A percentile compares a stretch with the other conserved stretches of the same genome.
Evolutionary conservation across 2,797 vertebrate species (phyloP).

Genomic region (Anniella stebbinsi): DNA sequence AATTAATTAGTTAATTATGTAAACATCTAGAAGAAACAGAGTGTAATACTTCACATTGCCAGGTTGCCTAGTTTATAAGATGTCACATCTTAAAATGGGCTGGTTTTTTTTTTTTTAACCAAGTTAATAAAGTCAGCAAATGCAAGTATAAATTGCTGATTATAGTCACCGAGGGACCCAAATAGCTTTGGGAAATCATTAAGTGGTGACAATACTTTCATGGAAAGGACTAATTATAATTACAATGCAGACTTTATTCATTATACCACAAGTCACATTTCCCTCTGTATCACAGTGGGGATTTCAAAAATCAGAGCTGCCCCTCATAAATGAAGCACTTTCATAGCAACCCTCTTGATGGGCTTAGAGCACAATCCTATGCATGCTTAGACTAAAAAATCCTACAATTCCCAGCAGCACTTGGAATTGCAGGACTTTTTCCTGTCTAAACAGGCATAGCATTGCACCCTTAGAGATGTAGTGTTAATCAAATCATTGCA

Average conservation of each 20-base stretch:
- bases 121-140: constrained; percentile 25
- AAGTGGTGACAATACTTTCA: constrained; percentile 30
- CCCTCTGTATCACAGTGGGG: constrained; percentile 5
- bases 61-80: not conserved
- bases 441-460: too few relatives aligned
- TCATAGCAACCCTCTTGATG: not conserved
- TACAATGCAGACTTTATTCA: constrained; percentile 52
- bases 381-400: too few relatives aligned
- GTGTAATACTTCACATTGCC: not conserved
- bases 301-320: constrained; percentile 34
- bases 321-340: not conserved
- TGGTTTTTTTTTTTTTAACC: not conserved
- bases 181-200: constrained; percentile 42
- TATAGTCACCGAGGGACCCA: not conserved
- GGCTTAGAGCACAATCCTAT: not conserved
- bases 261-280: constrained; percentile 36
- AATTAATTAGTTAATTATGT: constrained; percentile 37
- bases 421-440: too few relatives aligned
- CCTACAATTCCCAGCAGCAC: too few relatives aligned
- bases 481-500: too few relatives aligned
- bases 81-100: not conserved
- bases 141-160: constrained; percentile 14
- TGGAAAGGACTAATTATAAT: constrained; percentile 55
- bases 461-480: not conserved
- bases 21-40: constrained; percentile 3